Base-by-base conservation (phyloP, 1,140 invertebrate genomes). In the Elymnias hypermnestra region DNA sequence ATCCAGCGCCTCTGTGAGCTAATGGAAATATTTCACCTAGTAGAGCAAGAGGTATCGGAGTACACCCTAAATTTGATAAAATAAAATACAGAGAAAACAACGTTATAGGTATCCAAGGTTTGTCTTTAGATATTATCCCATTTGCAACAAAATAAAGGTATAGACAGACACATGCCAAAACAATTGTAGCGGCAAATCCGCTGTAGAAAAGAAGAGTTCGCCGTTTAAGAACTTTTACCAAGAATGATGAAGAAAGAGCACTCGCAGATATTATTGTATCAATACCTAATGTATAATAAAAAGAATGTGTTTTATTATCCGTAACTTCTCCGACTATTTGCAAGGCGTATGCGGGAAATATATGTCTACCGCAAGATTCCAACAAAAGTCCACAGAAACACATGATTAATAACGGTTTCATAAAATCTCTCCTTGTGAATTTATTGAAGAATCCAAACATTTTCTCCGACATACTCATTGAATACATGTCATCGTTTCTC, bases 1-100 rank as follows among this genome's bases (percentile, higher is more conserved):
- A 60, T 0, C 76, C 76, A 0, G 54, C 57, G 3, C 59, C 67
- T 53, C 71, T 67, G 38, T 81, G 69, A 2, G 48, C 52, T n/a
- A 83, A 44, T 1, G 74, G 75, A 13, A 76, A 73, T 2, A 79
- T 36, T 45, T 83, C 75, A 6, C 78, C 75, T n/a, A 74, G 46
- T 8, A 83, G 53, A 1, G 70, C 65, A n/a, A 73, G 26, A 5
- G 74, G 70, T 47, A 83, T 74, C 0, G 73, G 68, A 18, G 72
- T 74, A 53, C 72, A 76, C 3, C 78, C 75, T 7, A 79, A 67
- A 41, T 79, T 79, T 1, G 59, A 62, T 2, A 74, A 39, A 10
- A 78, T 57, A 21, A 83, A 77, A 44, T 70, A 83, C 2, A 65
- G 3, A 2, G 61, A 57, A 17, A 83, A 73, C 28, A 79, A 40